These are phyloP conservation scores for Pseudochromis fuscus DNA, from an alignment of 2,797 vertebrate genomes.

Conservation along the genomic window DNA sequence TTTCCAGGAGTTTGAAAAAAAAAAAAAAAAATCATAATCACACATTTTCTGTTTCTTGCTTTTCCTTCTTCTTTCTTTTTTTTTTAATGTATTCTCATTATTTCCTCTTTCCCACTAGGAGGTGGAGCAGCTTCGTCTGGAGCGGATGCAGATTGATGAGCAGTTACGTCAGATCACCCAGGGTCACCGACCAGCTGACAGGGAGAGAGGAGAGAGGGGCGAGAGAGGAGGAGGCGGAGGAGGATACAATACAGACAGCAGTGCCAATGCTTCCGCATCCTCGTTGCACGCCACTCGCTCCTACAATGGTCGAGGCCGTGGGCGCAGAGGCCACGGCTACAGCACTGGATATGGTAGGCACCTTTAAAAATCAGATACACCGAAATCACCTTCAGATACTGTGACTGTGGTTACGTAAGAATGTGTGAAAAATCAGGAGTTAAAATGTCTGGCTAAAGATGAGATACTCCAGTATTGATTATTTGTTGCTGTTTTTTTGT, in stretches of 20 bases:
- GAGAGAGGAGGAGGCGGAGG: constrained; percentile 81
- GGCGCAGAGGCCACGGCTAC: constrained; percentile 93
- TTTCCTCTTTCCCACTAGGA: constrained; percentile 82
- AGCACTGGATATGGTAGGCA: constrained; percentile 92
- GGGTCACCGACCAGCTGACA: constrained; percentile 90
- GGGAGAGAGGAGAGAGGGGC: constrained; percentile 84
- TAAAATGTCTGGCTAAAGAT: too few relatives aligned
- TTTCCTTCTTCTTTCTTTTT: background rate
- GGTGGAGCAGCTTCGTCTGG: constrained; percentile 95
- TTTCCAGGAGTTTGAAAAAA: too few relatives aligned
- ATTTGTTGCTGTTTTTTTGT: too few relatives aligned
- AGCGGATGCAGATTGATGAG: constrained; percentile 97
- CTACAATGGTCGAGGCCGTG: constrained; percentile 93
- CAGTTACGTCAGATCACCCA: constrained; percentile 96
- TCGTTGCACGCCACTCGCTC: constrained; percentile 90
- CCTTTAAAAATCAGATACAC: background rate
- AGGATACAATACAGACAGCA: constrained; percentile 87
- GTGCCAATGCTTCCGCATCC: constrained; percentile 80
- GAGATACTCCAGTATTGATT: background rate
- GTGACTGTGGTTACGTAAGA: background rate
- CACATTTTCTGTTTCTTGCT: background rate
- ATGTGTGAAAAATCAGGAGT: background rate
- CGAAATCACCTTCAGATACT: background rate
- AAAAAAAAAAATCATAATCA: background rate
- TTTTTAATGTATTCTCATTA: background rate